Percentiles rank a stretch among this genome's conserved stretches.
These are phyloP conservation scores for Trichopoda pennipes DNA, from an alignment of 2,888 invertebrate genomes.

Conservation along the genomic window DNA sequence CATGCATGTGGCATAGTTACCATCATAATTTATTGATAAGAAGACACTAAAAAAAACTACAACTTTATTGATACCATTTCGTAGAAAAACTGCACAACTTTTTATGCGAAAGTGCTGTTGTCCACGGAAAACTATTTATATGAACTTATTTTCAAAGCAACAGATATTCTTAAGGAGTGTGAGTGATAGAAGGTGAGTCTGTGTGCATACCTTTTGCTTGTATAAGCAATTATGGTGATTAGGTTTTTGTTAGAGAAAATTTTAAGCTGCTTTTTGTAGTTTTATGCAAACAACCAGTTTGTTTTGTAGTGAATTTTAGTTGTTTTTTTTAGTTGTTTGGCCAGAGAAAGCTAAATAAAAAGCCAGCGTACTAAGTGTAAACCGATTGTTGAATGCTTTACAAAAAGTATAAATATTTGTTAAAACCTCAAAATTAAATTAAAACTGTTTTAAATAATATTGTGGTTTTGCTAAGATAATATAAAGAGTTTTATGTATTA, in stretches of 20 bases:
- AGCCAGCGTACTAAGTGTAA: neutral
- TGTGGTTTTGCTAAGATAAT: too few species aligned
- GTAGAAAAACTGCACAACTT: slow-evolving; percentile 53
- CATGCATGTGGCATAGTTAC: slow-evolving; percentile 68
- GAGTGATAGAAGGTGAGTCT: neutral
- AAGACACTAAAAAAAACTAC: slow-evolving; percentile 65
- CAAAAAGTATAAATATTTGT: neutral
- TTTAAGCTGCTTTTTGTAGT: slow-evolving; percentile 55
- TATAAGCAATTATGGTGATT: slow-evolving; percentile 54
- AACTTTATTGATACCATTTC: slow-evolving; percentile 68
- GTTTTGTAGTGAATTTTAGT: neutral
- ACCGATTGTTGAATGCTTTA: neutral
- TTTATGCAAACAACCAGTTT: slow-evolving; percentile 65
- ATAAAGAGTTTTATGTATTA: too few species aligned
- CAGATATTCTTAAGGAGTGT: slow-evolving; percentile 26
- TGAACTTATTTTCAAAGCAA: slow-evolving; percentile 7
- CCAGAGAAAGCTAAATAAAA: neutral
- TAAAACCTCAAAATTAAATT: neutral
- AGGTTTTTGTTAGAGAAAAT: slow-evolving; percentile 44
- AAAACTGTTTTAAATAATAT: neutral
- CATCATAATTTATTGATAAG: slow-evolving; percentile 69
- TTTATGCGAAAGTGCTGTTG: slow-evolving; percentile 16
- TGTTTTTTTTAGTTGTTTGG: neutral
- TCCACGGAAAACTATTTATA: slow-evolving; percentile 9
- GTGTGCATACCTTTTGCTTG: slow-evolving; percentile 11